Percentiles rank a stretch among this genome's conserved stretches.
phyloP scores from a whole-genome alignment of 2,797 vertebrate genomes.

The Ibycter americanus region DNA sequence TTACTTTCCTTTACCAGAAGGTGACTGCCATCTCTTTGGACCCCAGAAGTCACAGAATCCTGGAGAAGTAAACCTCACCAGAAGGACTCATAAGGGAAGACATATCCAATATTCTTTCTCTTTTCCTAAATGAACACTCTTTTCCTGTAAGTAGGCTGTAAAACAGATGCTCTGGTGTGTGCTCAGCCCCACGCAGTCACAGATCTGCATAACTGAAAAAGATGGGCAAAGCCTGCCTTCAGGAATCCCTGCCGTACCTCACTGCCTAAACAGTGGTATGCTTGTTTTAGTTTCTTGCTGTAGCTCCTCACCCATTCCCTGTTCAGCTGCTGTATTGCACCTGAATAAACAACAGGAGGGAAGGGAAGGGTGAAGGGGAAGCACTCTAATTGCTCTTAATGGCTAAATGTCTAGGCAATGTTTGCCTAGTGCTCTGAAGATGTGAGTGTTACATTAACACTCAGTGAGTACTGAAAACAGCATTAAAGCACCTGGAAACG shows the following conservation, averaged over 20 bases:
- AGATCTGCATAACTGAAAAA: not conserved
- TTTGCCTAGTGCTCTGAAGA: not conserved
- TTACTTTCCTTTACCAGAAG: not conserved
- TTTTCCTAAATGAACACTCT: not conserved
- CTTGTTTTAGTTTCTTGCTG: not conserved
- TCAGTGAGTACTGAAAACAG: not conserved
- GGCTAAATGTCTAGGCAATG: not conserved
- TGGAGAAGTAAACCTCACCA: not conserved
- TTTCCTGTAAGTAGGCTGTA: not conserved
- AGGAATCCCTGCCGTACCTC: not conserved
- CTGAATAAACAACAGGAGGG: slow-evolving; percentile 45
- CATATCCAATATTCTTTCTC: not conserved
- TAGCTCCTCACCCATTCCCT: not conserved
- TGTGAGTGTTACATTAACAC: not conserved
- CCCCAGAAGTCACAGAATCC: not conserved
- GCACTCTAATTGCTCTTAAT: slow-evolving; percentile 1
- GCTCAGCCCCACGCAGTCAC: not conserved
- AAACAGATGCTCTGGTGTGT: not conserved
- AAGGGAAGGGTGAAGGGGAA: not conserved
- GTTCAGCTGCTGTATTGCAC: not conserved
- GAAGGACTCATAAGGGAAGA: not conserved
- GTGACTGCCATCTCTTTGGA: not conserved
- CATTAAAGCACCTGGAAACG: not conserved
- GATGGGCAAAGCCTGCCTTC: not conserved
- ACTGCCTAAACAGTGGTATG: not conserved